phyloP scores from a whole-genome alignment of 2,113 vertebrate species.

The Pituophis catenifer region DNA sequence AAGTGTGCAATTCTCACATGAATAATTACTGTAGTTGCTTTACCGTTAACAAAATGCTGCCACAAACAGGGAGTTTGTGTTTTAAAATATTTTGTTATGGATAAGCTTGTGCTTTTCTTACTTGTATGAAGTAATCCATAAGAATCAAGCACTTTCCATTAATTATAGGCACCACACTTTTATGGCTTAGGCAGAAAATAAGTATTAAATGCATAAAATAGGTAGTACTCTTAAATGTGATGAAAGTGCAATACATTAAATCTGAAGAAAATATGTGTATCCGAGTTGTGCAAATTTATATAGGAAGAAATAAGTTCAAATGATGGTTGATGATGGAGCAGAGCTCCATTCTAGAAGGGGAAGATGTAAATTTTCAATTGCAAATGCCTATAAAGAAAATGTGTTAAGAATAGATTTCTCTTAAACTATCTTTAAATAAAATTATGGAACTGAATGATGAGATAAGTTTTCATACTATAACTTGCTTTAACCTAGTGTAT shows the following conservation, averaged over 20 bases:
- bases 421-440: constrained; percentile 56
- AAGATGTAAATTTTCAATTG: constrained; percentile 31
- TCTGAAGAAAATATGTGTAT: constrained; percentile 56
- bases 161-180: not conserved
- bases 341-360: constrained; percentile 45
- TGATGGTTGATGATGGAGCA: constrained; percentile 44
- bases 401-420: constrained; percentile 49
- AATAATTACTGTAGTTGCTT: fast-evolving
- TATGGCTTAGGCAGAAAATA: constrained; percentile 4
- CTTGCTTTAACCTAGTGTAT: constrained; percentile 45
- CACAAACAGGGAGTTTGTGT: constrained; percentile 30
- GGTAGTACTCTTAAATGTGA: constrained; percentile 34
- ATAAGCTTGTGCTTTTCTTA: not conserved
- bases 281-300: constrained; percentile 31
- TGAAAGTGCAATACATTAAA: constrained; percentile 60
- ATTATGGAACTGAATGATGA: constrained; percentile 37
- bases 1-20: not conserved
- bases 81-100: constrained; percentile 36
- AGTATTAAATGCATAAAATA: constrained; percentile 36
- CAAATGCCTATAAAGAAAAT: constrained; percentile 32
- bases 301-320: constrained; percentile 51
- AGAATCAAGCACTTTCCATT: not conserved
- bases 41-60: constrained; percentile 28
- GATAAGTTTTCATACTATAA: constrained; percentile 43
- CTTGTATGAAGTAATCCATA: not conserved